Conservation (phyloP, 2,113 vertebrate genomes). For the Cnemophilus loriae region DNA sequence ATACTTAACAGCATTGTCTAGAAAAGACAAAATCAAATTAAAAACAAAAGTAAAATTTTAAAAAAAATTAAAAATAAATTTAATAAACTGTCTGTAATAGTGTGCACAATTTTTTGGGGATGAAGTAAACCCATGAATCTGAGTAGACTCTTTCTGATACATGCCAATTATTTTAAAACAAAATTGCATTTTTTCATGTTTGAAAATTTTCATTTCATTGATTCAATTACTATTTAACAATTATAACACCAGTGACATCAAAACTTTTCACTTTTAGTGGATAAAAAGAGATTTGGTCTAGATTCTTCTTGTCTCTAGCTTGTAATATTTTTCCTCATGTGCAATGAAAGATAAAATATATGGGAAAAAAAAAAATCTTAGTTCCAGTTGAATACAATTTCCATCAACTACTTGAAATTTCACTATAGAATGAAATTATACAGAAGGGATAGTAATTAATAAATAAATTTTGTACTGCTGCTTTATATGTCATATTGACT, state of each 20-base stretch:
- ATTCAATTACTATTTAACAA: neutral
- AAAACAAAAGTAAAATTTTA: neutral
- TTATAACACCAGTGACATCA: neutral
- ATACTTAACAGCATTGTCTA: neutral
- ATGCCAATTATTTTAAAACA: neutral
- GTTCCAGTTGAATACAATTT: neutral
- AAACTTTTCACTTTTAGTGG: neutral
- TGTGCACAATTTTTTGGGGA: neutral
- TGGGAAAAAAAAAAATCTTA: neutral
- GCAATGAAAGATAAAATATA: neutral
- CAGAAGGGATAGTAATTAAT: neutral
- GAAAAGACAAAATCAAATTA: neutral
- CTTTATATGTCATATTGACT: neutral
- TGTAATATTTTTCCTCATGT: neutral
- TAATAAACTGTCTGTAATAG: neutral
- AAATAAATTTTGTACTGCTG: neutral
- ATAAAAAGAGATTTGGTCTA: neutral
- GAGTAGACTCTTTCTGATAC: neutral
- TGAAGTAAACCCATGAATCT: neutral
- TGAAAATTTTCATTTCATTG: neutral
- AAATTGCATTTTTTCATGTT: neutral
- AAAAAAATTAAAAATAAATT: neutral
- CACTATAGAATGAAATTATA: neutral
- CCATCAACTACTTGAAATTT: neutral
- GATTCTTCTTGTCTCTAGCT: neutral